A percentile compares a stretch with the other conserved stretches of the same genome.
These are phyloP conservation scores for Carcinoscorpius rotundicauda DNA, from an alignment of 1,140 invertebrate genomes.

Conservation along the genomic window DNA sequence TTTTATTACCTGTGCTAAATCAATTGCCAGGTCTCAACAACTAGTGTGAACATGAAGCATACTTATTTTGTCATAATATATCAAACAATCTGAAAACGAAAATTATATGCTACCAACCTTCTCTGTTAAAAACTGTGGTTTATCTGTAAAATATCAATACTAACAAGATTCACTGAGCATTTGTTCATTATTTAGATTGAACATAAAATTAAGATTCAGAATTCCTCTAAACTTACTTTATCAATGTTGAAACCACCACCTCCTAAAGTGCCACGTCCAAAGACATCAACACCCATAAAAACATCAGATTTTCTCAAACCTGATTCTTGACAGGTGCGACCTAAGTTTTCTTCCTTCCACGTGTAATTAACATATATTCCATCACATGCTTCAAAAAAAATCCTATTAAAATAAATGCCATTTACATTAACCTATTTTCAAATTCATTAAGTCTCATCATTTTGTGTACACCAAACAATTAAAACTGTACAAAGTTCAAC, in stretches of 20 bases:
- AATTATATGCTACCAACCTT: too few species aligned
- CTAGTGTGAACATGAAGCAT: too few species aligned
- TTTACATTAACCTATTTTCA: too few species aligned
- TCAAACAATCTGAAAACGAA: too few species aligned
- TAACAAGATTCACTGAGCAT: not conserved
- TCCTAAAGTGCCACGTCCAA: slow-evolving; percentile 76
- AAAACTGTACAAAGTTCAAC: too few species aligned
- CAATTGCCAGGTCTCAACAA: too few species aligned
- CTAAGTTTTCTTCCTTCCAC: slow-evolving; percentile 60
- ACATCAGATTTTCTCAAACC: slow-evolving; percentile 49
- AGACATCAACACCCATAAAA: slow-evolving; percentile 89
- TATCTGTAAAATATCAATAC: not conserved
- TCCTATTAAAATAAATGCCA: slow-evolving; percentile 16
- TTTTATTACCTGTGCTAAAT: too few species aligned
- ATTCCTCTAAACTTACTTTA: slow-evolving; percentile 39
- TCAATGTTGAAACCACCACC: slow-evolving; percentile 72
- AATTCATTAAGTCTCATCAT: too few species aligned
- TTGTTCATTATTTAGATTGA: not conserved
- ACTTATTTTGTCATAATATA: too few species aligned
- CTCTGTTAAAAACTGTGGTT: slow-evolving; percentile 3
- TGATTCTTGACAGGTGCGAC: slow-evolving; percentile 29
- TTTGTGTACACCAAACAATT: too few species aligned
- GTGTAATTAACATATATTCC: slow-evolving; percentile 92
- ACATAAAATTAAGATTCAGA: slow-evolving; percentile 11
- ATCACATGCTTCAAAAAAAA: slow-evolving; percentile 77